Base-by-base conservation (phyloP, 2,797 vertebrate genomes). In the Gobio occitaniae region DNA sequence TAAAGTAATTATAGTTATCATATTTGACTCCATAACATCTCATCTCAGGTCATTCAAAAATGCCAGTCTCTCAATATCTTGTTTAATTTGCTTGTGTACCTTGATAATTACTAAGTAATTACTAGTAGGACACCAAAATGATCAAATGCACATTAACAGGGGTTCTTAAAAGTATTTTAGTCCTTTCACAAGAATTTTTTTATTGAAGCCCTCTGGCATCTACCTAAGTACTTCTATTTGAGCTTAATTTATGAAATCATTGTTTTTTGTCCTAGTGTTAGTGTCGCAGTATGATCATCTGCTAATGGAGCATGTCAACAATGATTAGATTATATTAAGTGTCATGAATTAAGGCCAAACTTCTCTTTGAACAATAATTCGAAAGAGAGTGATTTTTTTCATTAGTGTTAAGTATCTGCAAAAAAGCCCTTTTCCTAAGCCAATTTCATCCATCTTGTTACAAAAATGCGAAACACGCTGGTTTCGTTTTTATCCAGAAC, bases 261-360 rank as follows among this genome's bases (percentile, higher is more conserved):
- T 4, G 13, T 59, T 61, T 77, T 44, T 25, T 77, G 61, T 36
- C 17, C 19, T 32, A 69, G 21, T 47, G 12, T 69, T 56, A 78
- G 63, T 59, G 78, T 3, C 29, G 15, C 78, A 50, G 47, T 50
- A 38, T 50, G 61, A 56, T 84, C 38, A 56, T 66, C 50, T 68
- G 48, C 65, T 69, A 84, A 84, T 84, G 74, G 17, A 69, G 50
- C 50, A 69, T 59, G 48, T 59, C 82, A 84, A 78, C 36, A 77
- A 47, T 47, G 50, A 66, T 84, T 69, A 69, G 7, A 84, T 77
- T 41, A 83, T 32, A 77, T 68, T 41, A 69, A 54, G 82, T 47
- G 50, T 84, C 63, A 54, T 54, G n/a, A 83, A 76, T 83, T 83
- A 17, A 68, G 63, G 44, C 17, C 36, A 47, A 21, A 78, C 36